phyloP scores from a whole-genome alignment of 2,888 invertebrate genomes.

The Xestoiulus laeticollis region DNA sequence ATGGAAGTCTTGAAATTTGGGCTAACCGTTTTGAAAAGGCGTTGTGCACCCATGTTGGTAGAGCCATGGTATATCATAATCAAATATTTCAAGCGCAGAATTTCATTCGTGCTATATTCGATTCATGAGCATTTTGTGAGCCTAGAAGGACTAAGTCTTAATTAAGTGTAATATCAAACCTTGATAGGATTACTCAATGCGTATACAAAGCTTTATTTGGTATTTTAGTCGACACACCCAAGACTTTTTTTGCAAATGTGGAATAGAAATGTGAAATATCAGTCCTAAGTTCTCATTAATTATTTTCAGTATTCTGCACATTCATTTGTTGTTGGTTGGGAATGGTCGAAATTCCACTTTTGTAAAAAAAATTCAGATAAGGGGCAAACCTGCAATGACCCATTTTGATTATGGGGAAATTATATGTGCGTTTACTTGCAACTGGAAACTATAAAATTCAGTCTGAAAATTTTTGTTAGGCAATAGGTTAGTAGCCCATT shows the following conservation, averaged over 20 bases:
- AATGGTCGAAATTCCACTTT: neutral
- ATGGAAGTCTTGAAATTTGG: conserved; percentile 2
- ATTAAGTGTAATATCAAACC: neutral
- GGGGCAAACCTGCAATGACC: neutral
- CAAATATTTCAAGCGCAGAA: neutral
- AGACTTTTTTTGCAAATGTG: neutral
- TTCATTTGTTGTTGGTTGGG: neutral
- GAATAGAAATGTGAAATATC: neutral
- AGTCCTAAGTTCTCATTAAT: neutral
- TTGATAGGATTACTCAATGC: neutral
- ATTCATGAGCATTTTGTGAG: too few species aligned
- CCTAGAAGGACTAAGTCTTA: too few species aligned
- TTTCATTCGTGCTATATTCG: neutral
- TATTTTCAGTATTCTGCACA: neutral
- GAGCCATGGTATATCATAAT: neutral
- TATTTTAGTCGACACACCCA: neutral
- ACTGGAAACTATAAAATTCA: neutral
- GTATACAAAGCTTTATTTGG: neutral
- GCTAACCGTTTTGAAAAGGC: conserved; percentile 28
- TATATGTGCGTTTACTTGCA: neutral
- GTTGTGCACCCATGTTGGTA: neutral
- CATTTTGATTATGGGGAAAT: neutral
- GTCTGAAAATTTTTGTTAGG: neutral
- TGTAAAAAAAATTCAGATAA: neutral
- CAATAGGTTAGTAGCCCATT: neutral